phyloP scores from a whole-genome alignment of 2,888 invertebrate genomes.

The Eilema griseolum region DNA sequence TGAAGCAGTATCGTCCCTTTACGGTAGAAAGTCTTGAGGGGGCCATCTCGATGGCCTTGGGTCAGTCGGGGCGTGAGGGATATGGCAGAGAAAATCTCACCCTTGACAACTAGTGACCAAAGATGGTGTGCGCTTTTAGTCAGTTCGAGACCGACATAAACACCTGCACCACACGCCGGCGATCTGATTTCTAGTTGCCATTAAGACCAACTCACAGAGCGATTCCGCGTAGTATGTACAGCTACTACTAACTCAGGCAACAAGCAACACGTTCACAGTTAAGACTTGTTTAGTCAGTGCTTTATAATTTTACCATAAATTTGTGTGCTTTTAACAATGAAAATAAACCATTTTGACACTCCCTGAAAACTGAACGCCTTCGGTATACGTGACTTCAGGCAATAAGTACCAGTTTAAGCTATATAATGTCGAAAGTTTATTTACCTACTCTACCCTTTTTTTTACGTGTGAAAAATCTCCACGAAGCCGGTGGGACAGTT shows the following conservation, averaged over 20 bases:
- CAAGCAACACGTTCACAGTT: background rate
- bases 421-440: conserved; percentile 19
- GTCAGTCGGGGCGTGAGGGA: no score
- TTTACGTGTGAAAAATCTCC: no score
- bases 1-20: background rate
- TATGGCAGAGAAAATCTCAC: no score
- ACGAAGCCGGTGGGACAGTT: no score
- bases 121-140: no score
- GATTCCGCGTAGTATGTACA: background rate
- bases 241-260: background rate
- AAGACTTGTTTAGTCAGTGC: background rate
- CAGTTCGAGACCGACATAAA: no score
- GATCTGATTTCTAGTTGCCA: background rate
- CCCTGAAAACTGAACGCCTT: conserved; percentile 8
- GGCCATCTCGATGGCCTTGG: no score
- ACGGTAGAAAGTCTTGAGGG: no score
- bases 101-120: no score
- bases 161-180: background rate
- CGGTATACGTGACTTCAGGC: conserved; percentile 20
- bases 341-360: conserved; percentile 4
- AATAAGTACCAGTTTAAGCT: conserved; percentile 22
- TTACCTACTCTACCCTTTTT: no score
- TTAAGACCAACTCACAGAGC: background rate
- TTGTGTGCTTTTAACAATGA: background rate
- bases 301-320: conserved; percentile 1